These are phyloP conservation scores for Pampus argenteus DNA, from an alignment of 2,797 vertebrate genomes.

Conservation along the genomic window DNA sequence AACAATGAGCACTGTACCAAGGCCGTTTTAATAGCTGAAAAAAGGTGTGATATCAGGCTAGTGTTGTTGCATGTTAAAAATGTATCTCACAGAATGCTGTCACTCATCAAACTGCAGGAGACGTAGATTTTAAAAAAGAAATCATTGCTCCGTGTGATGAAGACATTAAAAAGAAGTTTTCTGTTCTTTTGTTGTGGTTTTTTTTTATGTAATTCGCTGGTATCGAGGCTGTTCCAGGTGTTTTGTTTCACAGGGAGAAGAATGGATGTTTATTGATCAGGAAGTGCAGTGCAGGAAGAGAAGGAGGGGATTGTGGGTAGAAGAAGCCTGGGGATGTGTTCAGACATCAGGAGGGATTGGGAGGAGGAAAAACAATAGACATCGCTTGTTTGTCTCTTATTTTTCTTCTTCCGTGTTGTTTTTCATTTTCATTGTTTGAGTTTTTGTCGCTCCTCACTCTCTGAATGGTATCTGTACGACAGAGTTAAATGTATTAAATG, in stretches of 20 bases:
- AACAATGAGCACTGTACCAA: no score
- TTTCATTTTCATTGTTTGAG: neutral
- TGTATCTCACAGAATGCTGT: no score
- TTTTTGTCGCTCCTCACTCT: neutral
- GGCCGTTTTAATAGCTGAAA: no score
- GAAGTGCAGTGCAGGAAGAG: slow-evolving; percentile 21
- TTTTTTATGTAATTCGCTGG: slow-evolving; percentile 10
- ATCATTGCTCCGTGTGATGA: neutral
- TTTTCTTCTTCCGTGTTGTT: slow-evolving; percentile 1
- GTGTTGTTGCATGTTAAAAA: no score
- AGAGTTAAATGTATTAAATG: neutral
- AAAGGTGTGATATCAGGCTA: no score
- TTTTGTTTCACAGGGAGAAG: slow-evolving; percentile 38
- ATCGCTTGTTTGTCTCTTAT: slow-evolving; percentile 16
- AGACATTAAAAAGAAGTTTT: slow-evolving; percentile 4
- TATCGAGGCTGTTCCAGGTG: slow-evolving; percentile 28
- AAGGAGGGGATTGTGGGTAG: slow-evolving; percentile 25
- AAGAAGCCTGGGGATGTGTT: slow-evolving; percentile 39
- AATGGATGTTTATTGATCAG: slow-evolving; percentile 61
- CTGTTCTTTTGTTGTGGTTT: neutral
- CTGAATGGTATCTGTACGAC: neutral
- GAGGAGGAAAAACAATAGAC: neutral
- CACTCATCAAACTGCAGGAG: no score
- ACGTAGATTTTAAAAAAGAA: no score
- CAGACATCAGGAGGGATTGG: slow-evolving; percentile 40